These are phyloP conservation scores for Anadara kagoshimensis DNA, from an alignment of 1,140 invertebrate genomes.

Conservation along the genomic window DNA sequence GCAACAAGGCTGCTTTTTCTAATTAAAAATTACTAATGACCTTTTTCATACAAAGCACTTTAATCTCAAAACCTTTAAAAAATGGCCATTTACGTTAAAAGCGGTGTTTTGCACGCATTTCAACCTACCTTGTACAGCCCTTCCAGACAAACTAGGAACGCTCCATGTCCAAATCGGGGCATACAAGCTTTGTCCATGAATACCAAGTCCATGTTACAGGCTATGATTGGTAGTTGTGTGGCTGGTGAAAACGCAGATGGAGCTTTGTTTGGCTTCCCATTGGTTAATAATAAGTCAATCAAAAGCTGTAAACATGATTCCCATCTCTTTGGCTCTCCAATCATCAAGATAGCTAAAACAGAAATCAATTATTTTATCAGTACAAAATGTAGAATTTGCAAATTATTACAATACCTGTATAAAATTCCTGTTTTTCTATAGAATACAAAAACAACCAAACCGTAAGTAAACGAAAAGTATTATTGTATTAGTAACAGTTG, in stretches of 20 bases:
- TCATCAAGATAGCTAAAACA: slow-evolving; percentile 72
- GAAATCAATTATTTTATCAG: slow-evolving; percentile 5
- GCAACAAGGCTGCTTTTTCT: no score
- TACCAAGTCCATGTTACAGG: slow-evolving; percentile 73
- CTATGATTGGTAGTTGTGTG: slow-evolving; percentile 68
- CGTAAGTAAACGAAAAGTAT: no score
- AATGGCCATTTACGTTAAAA: no score
- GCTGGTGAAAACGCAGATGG: slow-evolving; percentile 78
- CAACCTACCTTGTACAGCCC: slow-evolving; percentile 77
- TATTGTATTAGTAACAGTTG: no score
- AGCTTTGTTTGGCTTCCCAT: slow-evolving; percentile 74
- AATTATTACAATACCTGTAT: no score
- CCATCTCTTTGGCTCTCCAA: slow-evolving; percentile 73
- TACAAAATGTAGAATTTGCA: no score
- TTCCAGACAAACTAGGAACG: slow-evolving; percentile 81
- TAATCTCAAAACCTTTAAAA: no score
- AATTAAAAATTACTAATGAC: no score
- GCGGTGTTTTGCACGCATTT: background rate
- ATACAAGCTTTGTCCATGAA: slow-evolving; percentile 74
- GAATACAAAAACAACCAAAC: no score
- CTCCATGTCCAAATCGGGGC: slow-evolving; percentile 80
- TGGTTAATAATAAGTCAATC: slow-evolving; percentile 81
- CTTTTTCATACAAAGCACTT: background rate
- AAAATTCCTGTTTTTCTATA: no score
- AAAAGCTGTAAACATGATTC: slow-evolving; percentile 78